Evolutionary conservation across 2,797 vertebrate genomes (phyloP), one percentile per base, ranked within the genome.

Genomic region (Xenopus petersii): DNA sequence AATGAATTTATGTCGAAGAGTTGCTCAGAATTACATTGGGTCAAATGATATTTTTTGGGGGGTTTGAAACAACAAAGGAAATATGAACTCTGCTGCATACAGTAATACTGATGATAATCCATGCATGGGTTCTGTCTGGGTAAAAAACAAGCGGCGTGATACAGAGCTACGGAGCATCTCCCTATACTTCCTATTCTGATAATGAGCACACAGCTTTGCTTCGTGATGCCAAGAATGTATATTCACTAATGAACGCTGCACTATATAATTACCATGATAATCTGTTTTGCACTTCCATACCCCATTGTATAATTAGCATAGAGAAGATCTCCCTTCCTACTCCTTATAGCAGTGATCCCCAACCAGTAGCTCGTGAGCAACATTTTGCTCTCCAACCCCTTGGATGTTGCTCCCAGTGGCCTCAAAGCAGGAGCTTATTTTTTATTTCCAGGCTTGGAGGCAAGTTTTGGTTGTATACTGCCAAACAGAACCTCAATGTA

Each of bases 201-300:
- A 64, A 64, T 46, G 36, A 64, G 24, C 16, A 64, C 11, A 36
- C 9, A 9, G 36, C 62, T 46, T 36, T 46, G 62, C 11, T n/a
- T 47, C 16, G 15, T 64, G 33, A n/a, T 47, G 30, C 5, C 13
- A 15, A 63, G 10, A 12, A 63, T 63, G 30, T 63, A 33, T 63
- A 36, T 63, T 30, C 61, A 36, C 61, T 64, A 64, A 64, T 47
- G 62, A 64, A 46, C 16, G 0, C 30, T 47, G 36, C 36, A 64
- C 36, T 46, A 5, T 64, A 46, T 64, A 64, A 64, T 64, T 26
- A 63, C 30, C 24, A 12, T 63, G 30, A 63, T 26, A 16, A 63
- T 63, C 30, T 42, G 10, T 63, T 33, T 56, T 36, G 6, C 13
- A 36, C 13, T 56, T 17, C 4, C 54, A 17, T 15, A 16, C 54